These are phyloP conservation scores for Syngnathus typhle DNA, from an alignment of 2,113 vertebrate species.

Conservation along the genomic window DNA sequence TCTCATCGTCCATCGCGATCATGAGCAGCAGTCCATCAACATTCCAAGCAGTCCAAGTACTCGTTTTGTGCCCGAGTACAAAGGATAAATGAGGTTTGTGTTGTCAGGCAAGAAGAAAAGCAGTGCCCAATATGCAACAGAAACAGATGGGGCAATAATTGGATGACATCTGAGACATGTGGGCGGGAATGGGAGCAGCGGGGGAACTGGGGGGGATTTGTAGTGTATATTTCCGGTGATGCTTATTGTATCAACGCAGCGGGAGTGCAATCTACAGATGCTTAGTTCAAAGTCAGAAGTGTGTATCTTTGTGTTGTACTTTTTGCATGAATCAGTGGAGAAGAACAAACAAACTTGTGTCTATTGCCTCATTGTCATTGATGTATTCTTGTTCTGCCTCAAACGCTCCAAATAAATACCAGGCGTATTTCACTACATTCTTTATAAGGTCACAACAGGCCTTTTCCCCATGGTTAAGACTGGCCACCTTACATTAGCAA, in stretches of 20 bases:
- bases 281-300: constrained; percentile 59
- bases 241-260: constrained; percentile 66
- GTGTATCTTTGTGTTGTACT: constrained; percentile 67
- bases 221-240: constrained; percentile 50
- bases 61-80: constrained; percentile 52
- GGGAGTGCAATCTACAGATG: constrained; percentile 52
- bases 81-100: constrained; percentile 45
- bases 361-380: constrained; percentile 64
- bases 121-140: constrained; percentile 68
- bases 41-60: constrained; percentile 58
- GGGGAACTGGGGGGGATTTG: constrained; percentile 5
- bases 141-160: constrained; percentile 67
- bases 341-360: constrained; percentile 49
- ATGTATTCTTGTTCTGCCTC: constrained; percentile 69
- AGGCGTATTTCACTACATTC: constrained; percentile 31
- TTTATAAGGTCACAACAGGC: not conserved
- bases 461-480: not conserved
- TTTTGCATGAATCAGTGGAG: constrained; percentile 70
- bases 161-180: constrained; percentile 47
- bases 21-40: constrained; percentile 58
- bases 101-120: constrained; percentile 47
- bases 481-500: not conserved
- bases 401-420: constrained; percentile 66
- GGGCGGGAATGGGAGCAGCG: not conserved
- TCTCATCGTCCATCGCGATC: constrained; percentile 48